Evolutionary conservation across 2,797 vertebrate species (phyloP).

Genomic region (Morus bassanus): DNA sequence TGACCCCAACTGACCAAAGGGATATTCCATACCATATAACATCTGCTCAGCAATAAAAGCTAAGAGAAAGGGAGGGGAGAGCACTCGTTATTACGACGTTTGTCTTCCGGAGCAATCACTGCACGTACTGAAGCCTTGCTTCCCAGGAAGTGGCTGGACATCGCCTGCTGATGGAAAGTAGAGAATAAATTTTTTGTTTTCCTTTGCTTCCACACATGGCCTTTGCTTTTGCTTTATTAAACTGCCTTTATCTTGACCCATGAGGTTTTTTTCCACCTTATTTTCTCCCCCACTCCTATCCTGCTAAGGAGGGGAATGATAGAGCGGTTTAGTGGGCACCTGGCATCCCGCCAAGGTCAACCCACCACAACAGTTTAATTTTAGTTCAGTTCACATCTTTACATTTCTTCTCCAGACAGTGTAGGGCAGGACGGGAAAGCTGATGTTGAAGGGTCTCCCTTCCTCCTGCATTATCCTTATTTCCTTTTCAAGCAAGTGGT

Average conservation of each 20-base stretch:
- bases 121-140: neutral
- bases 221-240: neutral
- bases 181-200: neutral
- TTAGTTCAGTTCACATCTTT: neutral
- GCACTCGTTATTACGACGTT: neutral
- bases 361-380: neutral
- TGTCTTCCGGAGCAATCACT: neutral
- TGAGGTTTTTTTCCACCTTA: neutral
- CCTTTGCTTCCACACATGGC: neutral
- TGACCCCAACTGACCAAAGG: neutral
- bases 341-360: neutral
- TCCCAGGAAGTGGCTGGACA: neutral
- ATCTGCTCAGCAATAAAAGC: neutral
- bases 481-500: neutral
- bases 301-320: neutral
- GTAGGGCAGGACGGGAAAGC: neutral
- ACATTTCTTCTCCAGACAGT: neutral
- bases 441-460: neutral
- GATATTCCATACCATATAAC: neutral
- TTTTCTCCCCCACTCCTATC: neutral
- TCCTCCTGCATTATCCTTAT: neutral
- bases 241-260: neutral
- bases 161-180: neutral
- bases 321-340: neutral
- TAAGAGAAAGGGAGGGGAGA: neutral